A percentile compares a stretch with the other conserved stretches of the same genome.
phyloP scores from a whole-genome alignment of 2,113 vertebrate genomes.

The Pardalotus punctatus region DNA sequence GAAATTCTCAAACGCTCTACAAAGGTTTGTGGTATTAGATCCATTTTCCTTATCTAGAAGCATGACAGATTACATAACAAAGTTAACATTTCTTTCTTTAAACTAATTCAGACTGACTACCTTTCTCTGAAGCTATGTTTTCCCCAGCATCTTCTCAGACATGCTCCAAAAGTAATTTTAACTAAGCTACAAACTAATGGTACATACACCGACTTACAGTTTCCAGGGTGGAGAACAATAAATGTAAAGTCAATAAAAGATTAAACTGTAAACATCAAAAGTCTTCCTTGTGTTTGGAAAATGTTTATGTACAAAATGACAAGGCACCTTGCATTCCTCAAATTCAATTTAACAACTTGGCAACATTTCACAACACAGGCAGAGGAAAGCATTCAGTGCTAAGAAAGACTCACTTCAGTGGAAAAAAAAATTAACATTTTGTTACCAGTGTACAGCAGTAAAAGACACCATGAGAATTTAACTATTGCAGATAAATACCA shows the following conservation, averaged over 20 bases:
- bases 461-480: background rate
- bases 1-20: background rate
- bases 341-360: background rate
- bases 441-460: background rate
- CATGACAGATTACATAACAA: background rate
- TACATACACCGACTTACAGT: background rate
- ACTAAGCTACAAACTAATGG: background rate
- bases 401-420: background rate
- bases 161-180: background rate
- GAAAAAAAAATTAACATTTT: background rate
- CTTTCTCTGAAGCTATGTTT: background rate
- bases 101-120: background rate
- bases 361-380: background rate
- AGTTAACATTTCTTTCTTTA: background rate
- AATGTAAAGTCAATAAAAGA: background rate
- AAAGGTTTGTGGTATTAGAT: background rate
- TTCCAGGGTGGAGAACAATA: background rate
- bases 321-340: background rate
- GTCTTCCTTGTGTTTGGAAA: background rate
- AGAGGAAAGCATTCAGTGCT: background rate
- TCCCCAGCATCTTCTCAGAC: background rate
- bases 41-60: background rate
- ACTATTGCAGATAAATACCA: background rate
- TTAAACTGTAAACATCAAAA: background rate
- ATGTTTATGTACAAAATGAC: background rate